phyloP scores from a whole-genome alignment of 1,140 invertebrate genomes.

The Maconellicoccus hirsutus region DNA sequence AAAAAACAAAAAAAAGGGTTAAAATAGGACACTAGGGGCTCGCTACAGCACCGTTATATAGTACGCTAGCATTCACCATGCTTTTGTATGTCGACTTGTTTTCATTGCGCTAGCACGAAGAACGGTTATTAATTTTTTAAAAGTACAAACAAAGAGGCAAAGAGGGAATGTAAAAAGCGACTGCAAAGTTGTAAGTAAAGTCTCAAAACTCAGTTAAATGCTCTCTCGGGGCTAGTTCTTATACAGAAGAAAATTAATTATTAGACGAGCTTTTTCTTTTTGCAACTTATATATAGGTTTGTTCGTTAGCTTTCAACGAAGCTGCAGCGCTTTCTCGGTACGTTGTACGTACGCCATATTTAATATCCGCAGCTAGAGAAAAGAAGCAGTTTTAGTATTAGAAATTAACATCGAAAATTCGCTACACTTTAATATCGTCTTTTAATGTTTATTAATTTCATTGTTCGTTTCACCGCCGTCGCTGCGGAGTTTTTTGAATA shows the following conservation, averaged over 20 bases:
- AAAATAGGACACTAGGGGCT: constrained; percentile 18
- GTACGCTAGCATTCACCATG: background rate
- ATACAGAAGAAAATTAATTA: constrained; percentile 22
- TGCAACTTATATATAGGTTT: background rate
- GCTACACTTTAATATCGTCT: background rate
- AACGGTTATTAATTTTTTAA: constrained; percentile 22
- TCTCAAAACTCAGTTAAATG: constrained; percentile 17
- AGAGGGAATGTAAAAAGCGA: constrained; percentile 20
- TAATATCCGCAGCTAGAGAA: background rate
- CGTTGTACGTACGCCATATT: background rate
- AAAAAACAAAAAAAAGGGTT: constrained; percentile 14
- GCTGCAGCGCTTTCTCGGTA: background rate
- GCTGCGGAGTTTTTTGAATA: no score
- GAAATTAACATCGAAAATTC: constrained; percentile 4
- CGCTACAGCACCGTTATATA: background rate
- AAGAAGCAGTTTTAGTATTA: background rate
- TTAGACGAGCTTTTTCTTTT: constrained; percentile 22
- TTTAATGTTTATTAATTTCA: constrained; percentile 9
- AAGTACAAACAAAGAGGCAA: constrained; percentile 22
- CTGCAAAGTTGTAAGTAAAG: constrained; percentile 21
- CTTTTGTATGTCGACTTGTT: background rate
- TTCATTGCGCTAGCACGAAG: constrained; percentile 9
- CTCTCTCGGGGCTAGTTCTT: constrained; percentile 13
- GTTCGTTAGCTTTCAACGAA: background rate
- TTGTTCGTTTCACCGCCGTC: background rate